These are phyloP conservation scores for Typhlichthys eigenmanni DNA, from an alignment of 2,797 vertebrate species.

Conservation along the genomic window DNA sequence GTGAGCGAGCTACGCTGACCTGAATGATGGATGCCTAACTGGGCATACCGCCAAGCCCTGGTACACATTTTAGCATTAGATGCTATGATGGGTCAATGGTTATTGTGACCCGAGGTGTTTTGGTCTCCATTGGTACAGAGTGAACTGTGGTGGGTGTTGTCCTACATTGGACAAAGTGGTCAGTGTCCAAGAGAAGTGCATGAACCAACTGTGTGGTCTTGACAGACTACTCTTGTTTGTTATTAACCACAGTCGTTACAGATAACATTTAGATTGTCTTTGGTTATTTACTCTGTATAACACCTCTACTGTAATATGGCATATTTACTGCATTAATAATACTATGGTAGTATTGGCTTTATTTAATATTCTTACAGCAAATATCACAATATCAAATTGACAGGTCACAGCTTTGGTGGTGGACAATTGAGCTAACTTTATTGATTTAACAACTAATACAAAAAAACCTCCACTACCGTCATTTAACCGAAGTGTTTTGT, in stretches of 20 bases:
- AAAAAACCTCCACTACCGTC: not conserved
- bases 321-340: slow-evolving; percentile 29
- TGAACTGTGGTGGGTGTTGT: not conserved
- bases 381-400: slow-evolving; percentile 9
- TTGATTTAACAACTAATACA: slow-evolving; percentile 23
- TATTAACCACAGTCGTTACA: slow-evolving; percentile 49
- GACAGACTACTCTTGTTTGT: slow-evolving; percentile 19
- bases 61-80: not conserved
- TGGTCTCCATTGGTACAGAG: not conserved
- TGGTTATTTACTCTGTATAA: slow-evolving; percentile 46
- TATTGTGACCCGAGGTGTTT: slow-evolving; percentile 15
- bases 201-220: slow-evolving; percentile 32
- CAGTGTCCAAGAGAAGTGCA: slow-evolving; percentile 44
- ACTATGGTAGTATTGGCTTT: slow-evolving; percentile 31
- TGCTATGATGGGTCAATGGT: not conserved
- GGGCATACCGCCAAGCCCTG: not conserved
- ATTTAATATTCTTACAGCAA: not conserved
- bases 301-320: slow-evolving; percentile 41
- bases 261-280: slow-evolving; percentile 39
- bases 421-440: slow-evolving; percentile 12
- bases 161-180: slow-evolving; percentile 7
- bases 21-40: slow-evolving; percentile 21
- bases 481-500: no score
- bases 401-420: not conserved
- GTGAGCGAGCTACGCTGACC: slow-evolving; percentile 39